These are phyloP conservation scores for Rhorus exstirpatorius DNA, from an alignment of 2,888 invertebrate species.

Conservation along the genomic window DNA sequence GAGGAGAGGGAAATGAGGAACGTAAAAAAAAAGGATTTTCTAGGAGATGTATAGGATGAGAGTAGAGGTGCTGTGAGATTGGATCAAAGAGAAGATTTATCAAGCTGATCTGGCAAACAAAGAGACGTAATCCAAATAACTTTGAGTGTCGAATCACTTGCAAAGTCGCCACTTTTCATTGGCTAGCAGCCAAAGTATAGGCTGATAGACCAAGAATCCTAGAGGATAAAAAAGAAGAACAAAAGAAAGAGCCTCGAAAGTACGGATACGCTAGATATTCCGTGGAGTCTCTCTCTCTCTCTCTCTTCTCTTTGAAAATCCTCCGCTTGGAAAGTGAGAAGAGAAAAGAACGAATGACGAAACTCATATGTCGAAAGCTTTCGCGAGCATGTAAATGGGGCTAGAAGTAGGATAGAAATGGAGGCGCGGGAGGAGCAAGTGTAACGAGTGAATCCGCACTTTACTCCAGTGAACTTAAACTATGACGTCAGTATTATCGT, in stretches of 20 bases:
- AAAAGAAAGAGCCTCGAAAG: not conserved
- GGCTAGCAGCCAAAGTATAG: not conserved
- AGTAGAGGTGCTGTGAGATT: not conserved
- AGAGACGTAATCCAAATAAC: not conserved
- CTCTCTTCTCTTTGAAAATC: not conserved
- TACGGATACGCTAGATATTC: not conserved
- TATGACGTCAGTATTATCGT: slow-evolving; percentile 29
- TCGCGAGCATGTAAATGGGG: slow-evolving; percentile 4
- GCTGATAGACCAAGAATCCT: not conserved
- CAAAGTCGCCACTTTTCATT: not conserved
- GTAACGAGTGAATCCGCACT: slow-evolving; percentile 40
- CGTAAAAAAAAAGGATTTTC: slow-evolving; percentile 36
- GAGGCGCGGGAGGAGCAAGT: slow-evolving; percentile 31
- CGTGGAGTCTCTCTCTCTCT: not conserved
- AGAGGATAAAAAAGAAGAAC: not conserved
- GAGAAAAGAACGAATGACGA: not conserved
- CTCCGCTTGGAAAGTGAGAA: not conserved
- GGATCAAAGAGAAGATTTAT: not conserved
- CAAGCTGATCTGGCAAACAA: not conserved
- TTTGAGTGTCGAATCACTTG: not conserved
- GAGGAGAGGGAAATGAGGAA: not conserved
- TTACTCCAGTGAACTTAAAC: slow-evolving; percentile 32
- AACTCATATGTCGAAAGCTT: not conserved
- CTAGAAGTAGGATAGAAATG: slow-evolving; percentile 46
- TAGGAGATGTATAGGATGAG: slow-evolving; percentile 28